Evolutionary conservation across 92 coral and sea anemone genomes (phyloP).

Genomic region (Scolanthus callimorphus): DNA sequence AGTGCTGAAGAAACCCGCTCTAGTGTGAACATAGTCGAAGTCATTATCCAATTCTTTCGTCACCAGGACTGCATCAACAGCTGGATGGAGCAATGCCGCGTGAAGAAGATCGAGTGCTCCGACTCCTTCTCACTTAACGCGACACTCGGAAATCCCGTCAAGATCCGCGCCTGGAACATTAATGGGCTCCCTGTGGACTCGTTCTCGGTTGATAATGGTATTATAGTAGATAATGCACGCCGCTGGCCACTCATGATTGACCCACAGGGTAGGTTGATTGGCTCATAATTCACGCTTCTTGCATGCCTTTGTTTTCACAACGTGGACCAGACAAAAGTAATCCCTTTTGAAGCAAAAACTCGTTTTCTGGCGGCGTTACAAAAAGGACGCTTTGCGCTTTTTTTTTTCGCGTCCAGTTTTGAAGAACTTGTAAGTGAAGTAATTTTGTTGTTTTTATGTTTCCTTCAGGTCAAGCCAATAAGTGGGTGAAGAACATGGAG

Average conservation of each 20-base stretch:
- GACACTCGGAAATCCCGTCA: constrained; percentile 94
- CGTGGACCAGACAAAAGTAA: too few species aligned
- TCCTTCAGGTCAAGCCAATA: constrained; percentile 97
- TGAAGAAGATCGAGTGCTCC: constrained; percentile 83
- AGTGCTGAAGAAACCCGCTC: too few species aligned
- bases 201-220: constrained; percentile 95
- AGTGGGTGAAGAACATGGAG: constrained; percentile 99
- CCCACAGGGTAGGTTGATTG: constrained; percentile 74
- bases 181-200: constrained; percentile 97
- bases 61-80: constrained; percentile 72
- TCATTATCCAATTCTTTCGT: neutral
- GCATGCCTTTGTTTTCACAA: too few species aligned
- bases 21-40: neutral
- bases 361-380: too few species aligned
- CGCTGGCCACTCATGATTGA: constrained; percentile 99
- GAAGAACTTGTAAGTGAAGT: too few species aligned
- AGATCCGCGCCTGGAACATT: constrained; percentile 97
- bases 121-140: constrained; percentile 87
- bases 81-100: constrained; percentile 80
- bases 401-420: too few species aligned
- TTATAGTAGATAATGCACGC: constrained; percentile 92
- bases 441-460: too few species aligned
- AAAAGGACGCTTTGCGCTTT: too few species aligned
- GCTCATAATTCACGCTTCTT: too few species aligned
- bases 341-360: too few species aligned